Conservation (phyloP, 2,113 vertebrate genomes). For the Anhinga rufa region DNA sequence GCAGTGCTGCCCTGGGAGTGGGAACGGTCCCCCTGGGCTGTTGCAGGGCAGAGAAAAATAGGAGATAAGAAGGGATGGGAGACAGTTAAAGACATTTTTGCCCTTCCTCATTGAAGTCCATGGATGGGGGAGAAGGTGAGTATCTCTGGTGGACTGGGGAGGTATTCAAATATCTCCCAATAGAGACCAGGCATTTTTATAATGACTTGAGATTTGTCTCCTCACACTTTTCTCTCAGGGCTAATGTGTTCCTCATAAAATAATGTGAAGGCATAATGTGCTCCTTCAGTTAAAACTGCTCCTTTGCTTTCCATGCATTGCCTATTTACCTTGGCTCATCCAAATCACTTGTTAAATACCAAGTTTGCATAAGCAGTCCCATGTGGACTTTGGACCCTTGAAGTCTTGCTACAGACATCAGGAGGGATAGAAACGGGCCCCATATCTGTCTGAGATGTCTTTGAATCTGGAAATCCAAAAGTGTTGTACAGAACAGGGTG, state of each 20-base stretch:
- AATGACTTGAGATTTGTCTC: background rate
- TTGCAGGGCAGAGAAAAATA: background rate
- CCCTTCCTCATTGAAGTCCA: accelerated
- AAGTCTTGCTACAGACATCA: background rate
- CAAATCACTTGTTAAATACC: conserved; percentile 40
- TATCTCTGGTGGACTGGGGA: background rate
- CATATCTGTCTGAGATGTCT: background rate
- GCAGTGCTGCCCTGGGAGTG: background rate
- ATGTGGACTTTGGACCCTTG: background rate
- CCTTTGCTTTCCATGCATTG: background rate
- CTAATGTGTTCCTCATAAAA: background rate
- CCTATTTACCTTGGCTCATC: conserved; percentile 43
- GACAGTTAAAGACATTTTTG: background rate
- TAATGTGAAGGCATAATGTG: background rate
- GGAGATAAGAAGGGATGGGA: background rate
- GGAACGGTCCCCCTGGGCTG: background rate
- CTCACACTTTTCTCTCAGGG: background rate
- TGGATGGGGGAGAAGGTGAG: background rate
- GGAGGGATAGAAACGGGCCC: background rate
- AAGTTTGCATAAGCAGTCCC: background rate
- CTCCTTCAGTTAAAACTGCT: background rate
- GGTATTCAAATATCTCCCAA: background rate
- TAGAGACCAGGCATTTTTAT: background rate
- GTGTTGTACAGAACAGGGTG: background rate
- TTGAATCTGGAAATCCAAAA: background rate